These are phyloP conservation scores for Azemiops feae DNA, from an alignment of 2,113 vertebrate genomes.

Conservation along the genomic window DNA sequence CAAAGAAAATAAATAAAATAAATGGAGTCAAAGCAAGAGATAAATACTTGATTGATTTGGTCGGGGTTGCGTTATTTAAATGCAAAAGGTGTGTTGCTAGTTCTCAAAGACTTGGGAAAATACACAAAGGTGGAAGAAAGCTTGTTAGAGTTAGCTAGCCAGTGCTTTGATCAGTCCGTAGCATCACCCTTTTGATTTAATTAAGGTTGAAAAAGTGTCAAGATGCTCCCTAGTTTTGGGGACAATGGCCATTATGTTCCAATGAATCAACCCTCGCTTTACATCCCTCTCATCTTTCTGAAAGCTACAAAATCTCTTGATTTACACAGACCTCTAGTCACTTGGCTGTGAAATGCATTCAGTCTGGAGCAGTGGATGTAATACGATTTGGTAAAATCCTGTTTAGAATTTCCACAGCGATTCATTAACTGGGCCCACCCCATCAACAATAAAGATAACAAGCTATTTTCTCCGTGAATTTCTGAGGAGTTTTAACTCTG, in stretches of 20 bases:
- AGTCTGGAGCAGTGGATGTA: conserved; percentile 38
- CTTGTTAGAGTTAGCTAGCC: neutral
- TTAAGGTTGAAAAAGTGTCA: conserved; percentile 39
- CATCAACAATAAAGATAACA: conserved; percentile 36
- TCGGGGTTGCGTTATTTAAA: neutral
- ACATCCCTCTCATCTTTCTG: conserved; percentile 58
- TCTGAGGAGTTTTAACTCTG: neutral
- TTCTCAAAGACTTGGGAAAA: neutral
- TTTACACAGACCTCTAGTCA: conserved; percentile 51
- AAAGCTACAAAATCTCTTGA: conserved; percentile 54
- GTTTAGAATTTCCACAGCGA: conserved; percentile 41
- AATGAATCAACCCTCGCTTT: conserved; percentile 53
- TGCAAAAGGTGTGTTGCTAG: neutral
- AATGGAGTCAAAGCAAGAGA: neutral
- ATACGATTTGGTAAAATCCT: conserved; percentile 52
- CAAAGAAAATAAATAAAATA: neutral
- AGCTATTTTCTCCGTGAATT: conserved; percentile 30
- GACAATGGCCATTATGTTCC: conserved; percentile 21
- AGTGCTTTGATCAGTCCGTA: conserved; percentile 53
- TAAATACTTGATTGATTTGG: neutral
- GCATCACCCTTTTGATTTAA: conserved; percentile 49
- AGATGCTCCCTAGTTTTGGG: neutral
- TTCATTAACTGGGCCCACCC: conserved; percentile 43
- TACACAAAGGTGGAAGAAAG: neutral
- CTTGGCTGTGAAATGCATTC: conserved; percentile 58